A percentile compares a stretch with the other conserved stretches of the same genome.
Conservation (phyloP, 2,797 vertebrate species). For the Vespertilio murinus region DNA sequence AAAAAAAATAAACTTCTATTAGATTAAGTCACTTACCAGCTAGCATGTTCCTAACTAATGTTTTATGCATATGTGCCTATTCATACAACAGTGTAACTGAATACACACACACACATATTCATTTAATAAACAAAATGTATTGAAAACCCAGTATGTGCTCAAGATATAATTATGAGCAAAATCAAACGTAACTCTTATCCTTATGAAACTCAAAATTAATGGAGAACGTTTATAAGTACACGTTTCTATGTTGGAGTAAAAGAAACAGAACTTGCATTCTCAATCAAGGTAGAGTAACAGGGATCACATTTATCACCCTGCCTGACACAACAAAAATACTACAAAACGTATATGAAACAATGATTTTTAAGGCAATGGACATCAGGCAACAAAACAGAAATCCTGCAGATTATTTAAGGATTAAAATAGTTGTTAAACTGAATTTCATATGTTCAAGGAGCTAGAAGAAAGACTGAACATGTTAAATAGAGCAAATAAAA, state of each 20-base stretch:
- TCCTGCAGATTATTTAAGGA: background rate
- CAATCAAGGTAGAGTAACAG: background rate
- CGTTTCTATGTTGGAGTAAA: background rate
- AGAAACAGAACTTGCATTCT: background rate
- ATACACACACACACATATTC: background rate
- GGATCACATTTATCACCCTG: background rate
- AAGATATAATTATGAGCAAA: constrained; percentile 14
- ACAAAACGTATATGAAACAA: background rate
- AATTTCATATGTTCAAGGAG: background rate
- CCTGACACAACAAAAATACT: background rate
- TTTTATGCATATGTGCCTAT: background rate
- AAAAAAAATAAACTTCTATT: constrained; percentile 13
- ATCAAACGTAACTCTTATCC: background rate
- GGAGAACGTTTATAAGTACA: background rate
- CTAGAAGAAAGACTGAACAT: background rate
- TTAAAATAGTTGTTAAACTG: background rate
- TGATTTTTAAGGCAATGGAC: background rate
- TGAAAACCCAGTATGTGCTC: background rate
- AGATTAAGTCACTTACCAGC: background rate
- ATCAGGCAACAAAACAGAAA: background rate
- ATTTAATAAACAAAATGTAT: background rate
- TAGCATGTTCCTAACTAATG: background rate
- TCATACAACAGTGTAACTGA: background rate
- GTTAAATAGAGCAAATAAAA: background rate
- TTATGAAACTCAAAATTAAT: background rate